Base-by-base conservation (phyloP, 2,888 invertebrate genomes). In the Cancer borealis region DNA sequence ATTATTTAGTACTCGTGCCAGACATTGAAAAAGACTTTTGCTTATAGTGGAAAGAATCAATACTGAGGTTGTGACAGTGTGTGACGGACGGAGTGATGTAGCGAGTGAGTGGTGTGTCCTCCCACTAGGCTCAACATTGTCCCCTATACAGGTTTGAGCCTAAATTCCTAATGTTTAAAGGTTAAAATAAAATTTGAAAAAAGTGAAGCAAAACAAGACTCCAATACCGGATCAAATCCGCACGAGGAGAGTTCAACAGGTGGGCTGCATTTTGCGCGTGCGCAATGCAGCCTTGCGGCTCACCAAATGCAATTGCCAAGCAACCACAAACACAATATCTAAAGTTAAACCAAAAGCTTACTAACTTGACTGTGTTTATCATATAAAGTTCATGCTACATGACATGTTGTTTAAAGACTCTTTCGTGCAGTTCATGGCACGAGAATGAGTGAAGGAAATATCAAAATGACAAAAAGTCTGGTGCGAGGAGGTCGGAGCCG, bases 161-260 rank as follows among this genome's bases (percentile, higher is more conserved):
- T 30, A 79, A 79, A 30, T 30, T 79, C 79, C 26, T 30, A 30
- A 30, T 12, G 10, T 30, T 30, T 30, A 14, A 14, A 30, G 79
- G 30, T 30, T 79, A 30, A 8, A 79, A 12, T 12, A 26, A 54
- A 79, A 1, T 10, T 30, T 79, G 3, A 30, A 30, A 84, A 54
- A 87, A 3, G 21, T n/a, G n/a, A 66, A n/a, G 66, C 66, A 87
- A 73, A 45, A 88, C 49, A 30, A 84, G 1, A 26, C 30, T 88
- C 21, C 30, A 54, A 45, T 54, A 46, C 21, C 14, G 26, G 30
- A 46, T 54, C 54, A 39, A 26, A 54, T 60, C 54, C 54, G 39
- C 93, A 93, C 93, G 93, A 93, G 93, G 94, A 91, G 92, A 94
- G 92, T 92, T 94, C 94, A 94, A 94, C 94, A 94, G 94, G 94